Base-by-base conservation (phyloP, 2,797 vertebrate species). In the Sebastes oblongus region DNA sequence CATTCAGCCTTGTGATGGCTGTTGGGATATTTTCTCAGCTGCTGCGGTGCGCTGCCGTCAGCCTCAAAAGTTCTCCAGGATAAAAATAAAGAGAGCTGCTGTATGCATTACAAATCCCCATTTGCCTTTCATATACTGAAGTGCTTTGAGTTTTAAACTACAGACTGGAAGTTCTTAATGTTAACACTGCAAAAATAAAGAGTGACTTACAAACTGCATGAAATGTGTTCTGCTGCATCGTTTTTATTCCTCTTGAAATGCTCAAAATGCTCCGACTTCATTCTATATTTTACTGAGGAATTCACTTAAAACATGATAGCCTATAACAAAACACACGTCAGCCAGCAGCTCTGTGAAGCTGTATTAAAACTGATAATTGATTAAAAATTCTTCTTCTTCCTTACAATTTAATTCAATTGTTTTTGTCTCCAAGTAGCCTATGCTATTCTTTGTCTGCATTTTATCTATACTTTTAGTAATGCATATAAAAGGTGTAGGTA, bases 101-200 rank as follows among this genome's bases (percentile, higher is more conserved):
- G 42, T 16, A 9, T 60, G 52, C 16, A 18, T 75, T 75, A 46
- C 7, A 65, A 24, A 39, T 10, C 55, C 3, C 42, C 7, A 20
- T 54, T 83, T 76, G 65, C 66, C 68, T 85, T 84, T 66, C 20
- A 36, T 16, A 18, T 22, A 20, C 22, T 77, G 20, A 71, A 60
- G 70, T 77, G 86, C 59, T 82, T 72, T 60, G 66, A 65, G 14
- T 52, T 22, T 59, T 18, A 54, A 72, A 72, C 59, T 58, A 25
- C 1, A 2, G 20, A 80, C 22, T 76, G 34, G 10, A 46, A 78
- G 30, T 32, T 72, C 8, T 46, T 55, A 54, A 70, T 65, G 22
- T 34, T 75, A 36, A 72, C 4, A 4, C 10, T 78, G 39, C 13
- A 59, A 52, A 50, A 89, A 89, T 90, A 88, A 92, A 93, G 50